A percentile compares a stretch with the other conserved stretches of the same genome.
Evolutionary conservation across 2,888 invertebrate genomes (phyloP).

Genomic region (Habroteleia sp.): DNA sequence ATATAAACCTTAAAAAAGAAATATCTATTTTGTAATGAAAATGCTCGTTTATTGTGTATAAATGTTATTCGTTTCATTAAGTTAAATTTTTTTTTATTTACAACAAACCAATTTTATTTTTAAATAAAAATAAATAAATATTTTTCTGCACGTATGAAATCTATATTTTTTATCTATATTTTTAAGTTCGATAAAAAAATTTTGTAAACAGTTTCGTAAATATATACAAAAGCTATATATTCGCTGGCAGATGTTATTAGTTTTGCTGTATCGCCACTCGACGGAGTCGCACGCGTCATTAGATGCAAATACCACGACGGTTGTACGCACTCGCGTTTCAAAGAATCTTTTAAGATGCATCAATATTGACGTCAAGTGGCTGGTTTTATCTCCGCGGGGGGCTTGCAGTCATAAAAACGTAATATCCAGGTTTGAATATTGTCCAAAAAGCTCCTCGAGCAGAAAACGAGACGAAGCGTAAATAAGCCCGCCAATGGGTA

Average conservation of each 20-base stretch:
- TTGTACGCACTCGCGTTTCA: constrained; percentile 21
- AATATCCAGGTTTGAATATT: constrained; percentile 54
- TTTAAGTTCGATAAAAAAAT: no score
- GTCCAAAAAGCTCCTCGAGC: constrained; percentile 54
- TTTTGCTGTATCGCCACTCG: constrained; percentile 18
- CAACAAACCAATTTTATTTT: no score
- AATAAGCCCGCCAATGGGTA: constrained; percentile 54
- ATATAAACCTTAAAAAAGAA: no score
- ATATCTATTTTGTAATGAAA: no score
- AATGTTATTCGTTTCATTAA: no score
- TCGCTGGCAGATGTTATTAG: constrained; percentile 15
- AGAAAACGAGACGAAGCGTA: constrained; percentile 61
- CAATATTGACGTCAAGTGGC: constrained; percentile 60
- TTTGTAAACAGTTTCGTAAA: background rate
- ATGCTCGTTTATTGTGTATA: no score
- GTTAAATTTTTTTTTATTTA: no score
- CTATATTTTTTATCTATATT: no score
- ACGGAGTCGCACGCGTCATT: constrained; percentile 22
- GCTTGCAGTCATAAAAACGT: constrained; percentile 51
- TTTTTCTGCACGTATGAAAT: no score
- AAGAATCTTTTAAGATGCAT: constrained; percentile 53
- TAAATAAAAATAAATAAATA: no score
- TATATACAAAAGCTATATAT: background rate
- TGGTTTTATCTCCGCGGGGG: constrained; percentile 57
- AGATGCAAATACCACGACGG: constrained; percentile 25